Evolutionary conservation across 2,888 invertebrate species (phyloP), one percentile per base, ranked within the genome.

Genomic region (Tinea pellionella): DNA sequence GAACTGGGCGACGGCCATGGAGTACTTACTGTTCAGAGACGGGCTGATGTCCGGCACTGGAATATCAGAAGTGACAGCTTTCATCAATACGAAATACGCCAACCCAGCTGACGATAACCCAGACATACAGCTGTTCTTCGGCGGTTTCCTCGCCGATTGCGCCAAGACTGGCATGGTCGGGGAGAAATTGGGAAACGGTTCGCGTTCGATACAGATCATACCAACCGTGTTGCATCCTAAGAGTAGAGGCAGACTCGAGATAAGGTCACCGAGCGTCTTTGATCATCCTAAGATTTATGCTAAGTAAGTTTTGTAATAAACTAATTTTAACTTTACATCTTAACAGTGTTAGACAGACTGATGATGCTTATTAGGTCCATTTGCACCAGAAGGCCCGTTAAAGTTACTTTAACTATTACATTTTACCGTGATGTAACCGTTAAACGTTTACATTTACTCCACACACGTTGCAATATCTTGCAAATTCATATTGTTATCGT

Each of bases 1-100:
- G n/a, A 96, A 96, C 79, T 96, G 95, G 95, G 95, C 95, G 15
- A 95, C 95, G 0, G 95, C 95, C 1, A 96, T 96, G 94, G 96
- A 96, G 75, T 96, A 96, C 69, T 79, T 96, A 29, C 89, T 96
- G 11, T 95, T 96, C 80, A 90, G 96, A 61, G 96, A 96, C 74
- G 96, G 95, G 1, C 88, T 96, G 0, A 95, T 96, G 95, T 94
- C 95, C 12, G 96, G 96, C 16, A 96, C 95, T 47, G 96, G 96
- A 85, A 67, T 95, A 72, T 93, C 94, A 0, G 96, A 96, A 80
- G 95, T 95, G 4, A 94, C 96, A 0, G 96, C 92, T 0, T 93
- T 95, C 79, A 88, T 96, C 60, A 92, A 94, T 71, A 91, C 94
- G 0, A 94, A 92, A 70, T 95, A 92, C 78, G 91, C 94, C 1